Evolutionary conservation across 2,888 invertebrate genomes (phyloP), one percentile per base, ranked within the genome.

Genomic region (Trissolcus brochymenae): DNA sequence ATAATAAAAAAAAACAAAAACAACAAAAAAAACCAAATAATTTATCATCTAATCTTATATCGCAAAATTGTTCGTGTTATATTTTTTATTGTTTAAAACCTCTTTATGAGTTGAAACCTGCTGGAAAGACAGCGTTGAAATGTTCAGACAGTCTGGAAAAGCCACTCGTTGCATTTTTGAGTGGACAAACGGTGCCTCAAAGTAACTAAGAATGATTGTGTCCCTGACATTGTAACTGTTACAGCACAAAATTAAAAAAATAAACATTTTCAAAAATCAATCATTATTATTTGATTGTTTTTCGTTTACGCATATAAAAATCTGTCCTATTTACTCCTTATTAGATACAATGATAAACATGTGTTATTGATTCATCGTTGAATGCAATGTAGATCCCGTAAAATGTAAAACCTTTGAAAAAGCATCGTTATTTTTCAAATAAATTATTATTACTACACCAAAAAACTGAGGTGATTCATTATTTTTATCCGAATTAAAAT

Each of bases 401-500:
- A 54, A 70, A 74, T 61, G 62, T 54, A 55, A 75, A 72, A 56
- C 70, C 70, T 29, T 76, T 66, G 66, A 71, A 60, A 54, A 21
- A 66, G 61, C 56, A 65, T 71, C 66, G 76, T 66, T 70, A 76
- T 76, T 76, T 76, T 76, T 66, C 71, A 65, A 71, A 76, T 76
- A 71, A 76, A 70, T 11, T 35, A 35, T 35, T 35, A 35, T 35
- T 7, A 35, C 6, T 35, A 1, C 11, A 35, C 35, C 9, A 35
- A 35, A 7, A 9, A 7, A 11, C 9, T 9, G 6, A 11, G 35
- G 9, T 35, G 7, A 35, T 35, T 35, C 7, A 25, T 25, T 11
- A 57, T 60, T 35, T 60, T 49, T 1, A 49, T 49, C 49, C 14
- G 4, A 49, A 49, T 49, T 14, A 35, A 1, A 35, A 35, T 35